Evolutionary conservation across 1,140 invertebrate genomes (phyloP).

Genomic region (Cotesia chilonis): DNA sequence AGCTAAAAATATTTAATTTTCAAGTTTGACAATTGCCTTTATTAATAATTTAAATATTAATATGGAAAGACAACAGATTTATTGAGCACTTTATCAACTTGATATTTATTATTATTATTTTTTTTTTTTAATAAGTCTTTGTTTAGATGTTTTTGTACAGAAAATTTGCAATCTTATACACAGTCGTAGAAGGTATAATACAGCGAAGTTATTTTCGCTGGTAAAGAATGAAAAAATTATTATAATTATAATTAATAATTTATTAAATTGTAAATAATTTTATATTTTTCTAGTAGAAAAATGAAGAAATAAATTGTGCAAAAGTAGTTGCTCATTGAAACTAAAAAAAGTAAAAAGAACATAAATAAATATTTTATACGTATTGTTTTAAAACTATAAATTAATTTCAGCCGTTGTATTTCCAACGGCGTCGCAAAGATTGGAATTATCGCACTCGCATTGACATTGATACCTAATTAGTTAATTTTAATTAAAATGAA

Average conservation of each 20-base stretch:
- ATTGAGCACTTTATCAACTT: background rate
- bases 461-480: background rate
- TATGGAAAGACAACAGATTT: conserved; percentile 7
- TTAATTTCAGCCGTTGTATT: conserved; percentile 57
- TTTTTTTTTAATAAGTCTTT: conserved; percentile 3
- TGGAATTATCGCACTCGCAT: too few relatives aligned
- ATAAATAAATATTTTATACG: conserved; percentile 65
- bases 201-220: conserved; percentile 46
- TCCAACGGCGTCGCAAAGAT: too few relatives aligned
- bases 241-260: conserved; percentile 52
- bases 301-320: conserved; percentile 46
- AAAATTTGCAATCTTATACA: conserved; percentile 41
- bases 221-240: conserved; percentile 28
- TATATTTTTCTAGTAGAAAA: conserved; percentile 56
- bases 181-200: conserved; percentile 36
- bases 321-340: conserved; percentile 47
- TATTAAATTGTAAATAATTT: conserved; percentile 64
- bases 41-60: background rate
- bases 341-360: conserved; percentile 24
- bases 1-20: background rate
- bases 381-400: conserved; percentile 55
- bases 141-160: background rate
- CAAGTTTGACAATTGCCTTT: background rate
- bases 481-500: background rate
- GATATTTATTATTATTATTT: background rate